phyloP scores from a whole-genome alignment of 2,113 vertebrate genomes.

The Malurus cyaneus region DNA sequence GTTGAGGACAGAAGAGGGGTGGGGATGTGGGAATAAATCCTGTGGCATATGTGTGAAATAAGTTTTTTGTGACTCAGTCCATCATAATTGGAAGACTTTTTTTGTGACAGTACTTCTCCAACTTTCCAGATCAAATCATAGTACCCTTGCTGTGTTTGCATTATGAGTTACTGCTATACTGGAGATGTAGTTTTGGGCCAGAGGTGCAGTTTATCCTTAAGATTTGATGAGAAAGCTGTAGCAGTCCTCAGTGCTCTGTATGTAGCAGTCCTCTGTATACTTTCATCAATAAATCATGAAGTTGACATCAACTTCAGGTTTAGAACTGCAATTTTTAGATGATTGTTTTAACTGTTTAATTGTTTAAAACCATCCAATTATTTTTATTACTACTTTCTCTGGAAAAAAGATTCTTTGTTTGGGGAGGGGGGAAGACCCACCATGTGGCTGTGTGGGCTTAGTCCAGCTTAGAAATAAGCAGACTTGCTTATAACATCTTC shows the following conservation, averaged over 20 bases:
- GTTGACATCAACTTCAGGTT: background rate
- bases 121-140: background rate
- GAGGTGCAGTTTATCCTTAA: background rate
- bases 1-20: background rate
- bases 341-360: background rate
- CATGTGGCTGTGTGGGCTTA: background rate
- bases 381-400: background rate
- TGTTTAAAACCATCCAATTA: background rate
- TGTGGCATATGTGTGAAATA: background rate
- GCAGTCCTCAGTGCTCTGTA: no score
- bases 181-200: background rate
- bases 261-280: background rate
- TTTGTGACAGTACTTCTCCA: background rate
- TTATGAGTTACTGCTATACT: background rate
- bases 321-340: background rate
- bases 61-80: background rate
- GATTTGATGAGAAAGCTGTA: background rate
- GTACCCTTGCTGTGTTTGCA: background rate
- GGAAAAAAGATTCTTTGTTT: background rate
- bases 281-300: background rate
- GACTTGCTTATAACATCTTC: background rate
- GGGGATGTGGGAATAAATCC: fast-evolving
- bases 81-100: background rate
- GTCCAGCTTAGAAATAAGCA: background rate
- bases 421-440: fast-evolving